Conservation (phyloP, 1,140 invertebrate genomes). For the Thaumetopoea pityocampa region DNA sequence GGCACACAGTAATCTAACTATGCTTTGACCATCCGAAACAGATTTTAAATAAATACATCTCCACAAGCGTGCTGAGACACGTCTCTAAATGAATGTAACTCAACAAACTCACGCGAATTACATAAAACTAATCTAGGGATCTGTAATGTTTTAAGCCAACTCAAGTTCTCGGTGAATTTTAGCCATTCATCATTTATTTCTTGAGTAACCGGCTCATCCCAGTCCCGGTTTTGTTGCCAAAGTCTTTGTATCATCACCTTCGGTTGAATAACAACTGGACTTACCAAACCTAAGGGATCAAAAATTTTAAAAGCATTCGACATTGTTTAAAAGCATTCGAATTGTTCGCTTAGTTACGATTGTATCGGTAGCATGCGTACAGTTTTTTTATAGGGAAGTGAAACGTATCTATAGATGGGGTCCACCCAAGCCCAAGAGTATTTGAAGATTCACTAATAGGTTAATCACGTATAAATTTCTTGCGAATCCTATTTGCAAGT, state of each 20-base stretch:
- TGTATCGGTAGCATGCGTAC: too few relatives aligned
- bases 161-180: conserved; percentile 11
- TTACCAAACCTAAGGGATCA: conserved; percentile 67
- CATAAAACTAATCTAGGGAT: conserved; percentile 21
- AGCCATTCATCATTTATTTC: conserved; percentile 16
- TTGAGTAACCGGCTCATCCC: conserved; percentile 53
- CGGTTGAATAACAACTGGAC: conserved; percentile 42
- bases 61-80: conserved; percentile 18
- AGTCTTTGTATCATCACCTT: conserved; percentile 67
- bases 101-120: conserved; percentile 11
- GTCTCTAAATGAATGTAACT: conserved; percentile 27
- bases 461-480: too few relatives aligned
- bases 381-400: too few relatives aligned
- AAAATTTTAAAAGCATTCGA: too few relatives aligned
- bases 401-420: too few relatives aligned
- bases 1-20: conserved; percentile 16
- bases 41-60: conserved; percentile 20
- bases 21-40: conserved; percentile 4
- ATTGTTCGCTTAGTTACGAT: too few relatives aligned
- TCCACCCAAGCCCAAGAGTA: too few relatives aligned
- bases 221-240: conserved; percentile 47
- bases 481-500: too few relatives aligned
- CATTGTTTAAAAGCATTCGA: too few relatives aligned
- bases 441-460: too few relatives aligned
- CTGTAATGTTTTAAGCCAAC: conserved; percentile 2